Conservation (phyloP, 2,113 vertebrate genomes). For the Rhinogobius similis region DNA sequence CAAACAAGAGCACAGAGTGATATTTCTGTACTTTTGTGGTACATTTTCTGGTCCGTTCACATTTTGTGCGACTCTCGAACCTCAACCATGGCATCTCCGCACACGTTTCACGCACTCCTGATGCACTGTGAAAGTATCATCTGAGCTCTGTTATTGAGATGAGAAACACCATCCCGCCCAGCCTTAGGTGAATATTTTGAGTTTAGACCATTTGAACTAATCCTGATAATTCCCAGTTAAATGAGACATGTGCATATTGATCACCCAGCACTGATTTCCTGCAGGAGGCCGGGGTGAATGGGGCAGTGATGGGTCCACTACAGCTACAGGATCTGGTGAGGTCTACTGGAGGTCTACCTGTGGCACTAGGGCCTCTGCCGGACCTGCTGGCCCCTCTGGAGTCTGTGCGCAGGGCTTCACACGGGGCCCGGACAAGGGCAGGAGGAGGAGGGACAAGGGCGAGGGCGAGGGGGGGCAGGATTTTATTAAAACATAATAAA, state of each 20-base stretch:
- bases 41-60: no score
- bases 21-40: no score
- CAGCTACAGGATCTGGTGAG: conserved; percentile 24
- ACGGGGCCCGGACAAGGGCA: conserved; percentile 9
- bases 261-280: background rate
- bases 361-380: conserved; percentile 65
- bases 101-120: no score
- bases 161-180: no score
- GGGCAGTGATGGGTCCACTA: conserved; percentile 24
- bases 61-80: no score
- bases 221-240: background rate
- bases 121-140: no score
- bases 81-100: no score
- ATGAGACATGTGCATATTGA: background rate
- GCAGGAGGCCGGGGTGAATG: background rate
- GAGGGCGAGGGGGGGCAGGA: background rate
- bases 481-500: no score
- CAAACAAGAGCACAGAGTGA: no score
- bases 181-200: no score
- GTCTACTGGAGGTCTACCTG: conserved; percentile 63
- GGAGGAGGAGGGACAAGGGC: conserved; percentile 1
- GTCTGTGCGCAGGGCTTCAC: conserved; percentile 71
- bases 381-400: conserved; percentile 67
- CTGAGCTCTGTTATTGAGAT: no score
- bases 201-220: background rate